A percentile compares a stretch with the other conserved stretches of the same genome.
phyloP scores from a whole-genome alignment of 1,140 invertebrate species.

The Musca domestica region DNA sequence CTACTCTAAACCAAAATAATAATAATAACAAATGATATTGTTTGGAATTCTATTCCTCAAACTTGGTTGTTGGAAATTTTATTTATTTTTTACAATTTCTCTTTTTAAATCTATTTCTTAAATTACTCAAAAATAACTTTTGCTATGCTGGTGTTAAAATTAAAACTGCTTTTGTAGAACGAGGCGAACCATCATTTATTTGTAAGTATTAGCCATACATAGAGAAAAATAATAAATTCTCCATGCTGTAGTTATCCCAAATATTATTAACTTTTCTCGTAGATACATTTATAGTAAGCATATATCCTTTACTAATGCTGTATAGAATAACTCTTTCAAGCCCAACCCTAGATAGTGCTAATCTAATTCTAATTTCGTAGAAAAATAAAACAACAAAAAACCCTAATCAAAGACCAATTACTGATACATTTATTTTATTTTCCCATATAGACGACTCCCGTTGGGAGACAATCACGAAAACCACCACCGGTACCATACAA shows the following conservation, averaged over 20 bases:
- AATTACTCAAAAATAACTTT: constrained; percentile 7
- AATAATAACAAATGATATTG: neutral
- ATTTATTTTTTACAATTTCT: constrained; percentile 19
- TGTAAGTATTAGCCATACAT: constrained; percentile 42
- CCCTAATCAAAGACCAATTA: no score
- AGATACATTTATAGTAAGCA: neutral
- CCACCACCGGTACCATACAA: constrained; percentile 76
- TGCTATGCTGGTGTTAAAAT: constrained; percentile 13
- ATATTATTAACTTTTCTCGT: neutral
- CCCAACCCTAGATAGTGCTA: no score
- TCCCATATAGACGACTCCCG: constrained; percentile 71
- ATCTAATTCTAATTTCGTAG: no score
- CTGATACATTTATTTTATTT: no score
- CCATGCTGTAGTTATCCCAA: neutral
- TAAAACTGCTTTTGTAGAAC: constrained; percentile 44
- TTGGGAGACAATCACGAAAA: constrained; percentile 83
- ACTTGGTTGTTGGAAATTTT: constrained; percentile 16
- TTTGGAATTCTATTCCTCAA: neutral
- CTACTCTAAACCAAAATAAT: no score
- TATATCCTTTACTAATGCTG: no score
- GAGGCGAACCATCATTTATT: constrained; percentile 50
- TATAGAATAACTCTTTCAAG: no score
- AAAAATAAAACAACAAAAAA: neutral
- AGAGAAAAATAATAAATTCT: neutral
- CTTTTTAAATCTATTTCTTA: neutral